Conservation (phyloP, 2,888 invertebrate genomes). For the Andricus quercusramuli region DNA sequence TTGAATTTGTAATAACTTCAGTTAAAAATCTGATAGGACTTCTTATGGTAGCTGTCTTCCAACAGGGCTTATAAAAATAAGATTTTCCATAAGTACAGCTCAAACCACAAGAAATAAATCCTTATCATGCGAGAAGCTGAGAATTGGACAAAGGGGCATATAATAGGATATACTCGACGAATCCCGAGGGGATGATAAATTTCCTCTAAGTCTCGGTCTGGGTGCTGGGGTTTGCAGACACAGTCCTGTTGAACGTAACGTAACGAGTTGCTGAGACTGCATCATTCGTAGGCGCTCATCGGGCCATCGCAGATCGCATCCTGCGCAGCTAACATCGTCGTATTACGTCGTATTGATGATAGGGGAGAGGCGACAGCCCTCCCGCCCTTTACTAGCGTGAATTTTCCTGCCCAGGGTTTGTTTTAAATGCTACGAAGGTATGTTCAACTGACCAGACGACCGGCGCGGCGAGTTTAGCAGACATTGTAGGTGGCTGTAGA, state of each 20-base stretch:
- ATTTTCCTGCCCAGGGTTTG: neutral
- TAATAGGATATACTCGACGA: neutral
- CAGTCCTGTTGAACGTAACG: neutral
- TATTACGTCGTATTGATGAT: conserved; percentile 4
- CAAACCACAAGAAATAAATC: neutral
- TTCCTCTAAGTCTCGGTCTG: neutral
- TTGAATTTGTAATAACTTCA: too few species aligned
- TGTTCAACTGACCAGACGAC: neutral
- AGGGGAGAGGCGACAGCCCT: conserved; percentile 1
- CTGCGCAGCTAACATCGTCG: conserved; percentile 7
- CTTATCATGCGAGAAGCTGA: neutral
- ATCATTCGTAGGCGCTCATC: neutral
- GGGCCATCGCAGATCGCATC: neutral
- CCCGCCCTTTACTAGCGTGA: conserved; percentile 2
- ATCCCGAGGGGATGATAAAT: neutral
- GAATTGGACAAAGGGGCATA: neutral
- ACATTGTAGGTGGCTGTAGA: neutral
- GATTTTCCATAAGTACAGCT: neutral
- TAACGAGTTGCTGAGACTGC: neutral
- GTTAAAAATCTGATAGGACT: too few species aligned
- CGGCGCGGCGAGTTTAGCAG: neutral
- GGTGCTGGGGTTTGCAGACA: neutral
- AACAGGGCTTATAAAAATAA: neutral
- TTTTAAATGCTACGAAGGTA: neutral
- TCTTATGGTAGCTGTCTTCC: neutral